Conservation (phyloP, 2,888 invertebrate genomes). For the Mayetiola destructor region DNA sequence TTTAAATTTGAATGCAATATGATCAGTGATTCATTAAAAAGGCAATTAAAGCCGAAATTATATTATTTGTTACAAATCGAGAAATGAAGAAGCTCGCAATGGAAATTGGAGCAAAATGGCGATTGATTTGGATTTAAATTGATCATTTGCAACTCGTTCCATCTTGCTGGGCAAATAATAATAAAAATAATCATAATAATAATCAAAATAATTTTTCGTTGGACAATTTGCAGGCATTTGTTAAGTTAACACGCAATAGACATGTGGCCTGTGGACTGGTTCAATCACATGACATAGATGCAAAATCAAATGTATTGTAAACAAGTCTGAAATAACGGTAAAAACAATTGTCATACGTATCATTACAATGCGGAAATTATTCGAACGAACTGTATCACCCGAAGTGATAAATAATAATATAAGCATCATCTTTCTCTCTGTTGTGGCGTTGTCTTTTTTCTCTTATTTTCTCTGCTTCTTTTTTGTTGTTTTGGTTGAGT, state of each 20-base stretch:
- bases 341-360: neutral
- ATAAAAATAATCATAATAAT: too few species aligned
- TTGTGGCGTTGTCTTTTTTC: neutral
- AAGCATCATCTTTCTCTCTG: neutral
- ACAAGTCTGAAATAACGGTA: neutral
- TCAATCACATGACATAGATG: conserved; percentile 4
- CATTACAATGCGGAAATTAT: conserved; percentile 12
- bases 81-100: too few species aligned
- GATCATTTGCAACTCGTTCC: too few species aligned
- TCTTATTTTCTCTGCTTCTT: neutral
- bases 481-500: neutral
- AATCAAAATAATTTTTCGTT: too few species aligned
- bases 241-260: neutral
- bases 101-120: too few species aligned
- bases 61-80: too few species aligned
- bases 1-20: too few species aligned
- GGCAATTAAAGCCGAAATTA: too few species aligned
- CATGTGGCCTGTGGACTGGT: neutral
- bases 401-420: neutral
- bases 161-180: too few species aligned
- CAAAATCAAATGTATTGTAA: neutral
- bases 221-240: neutral
- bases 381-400: too few species aligned
- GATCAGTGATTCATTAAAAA: too few species aligned
- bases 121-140: too few species aligned